These are phyloP conservation scores for Heterodera schachtii DNA, from an alignment of 1,140 invertebrate species.

Conservation along the genomic window DNA sequence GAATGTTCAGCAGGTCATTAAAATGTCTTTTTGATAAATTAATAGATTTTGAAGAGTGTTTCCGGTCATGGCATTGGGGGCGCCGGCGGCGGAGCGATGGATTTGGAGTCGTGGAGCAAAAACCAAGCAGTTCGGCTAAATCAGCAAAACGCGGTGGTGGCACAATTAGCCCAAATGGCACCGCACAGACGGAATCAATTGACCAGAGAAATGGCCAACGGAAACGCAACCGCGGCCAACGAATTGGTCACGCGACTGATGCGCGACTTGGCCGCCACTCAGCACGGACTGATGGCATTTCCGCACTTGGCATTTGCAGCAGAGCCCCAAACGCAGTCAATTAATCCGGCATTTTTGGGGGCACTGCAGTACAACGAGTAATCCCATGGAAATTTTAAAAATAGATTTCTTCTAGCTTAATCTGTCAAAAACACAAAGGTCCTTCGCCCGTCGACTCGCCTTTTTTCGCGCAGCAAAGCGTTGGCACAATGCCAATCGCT, in stretches of 20 bases:
- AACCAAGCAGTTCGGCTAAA: slow-evolving; percentile 16
- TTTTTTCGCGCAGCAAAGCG: not conserved
- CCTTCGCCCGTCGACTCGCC: not conserved
- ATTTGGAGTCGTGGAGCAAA: slow-evolving; percentile 19
- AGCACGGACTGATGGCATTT: slow-evolving; percentile 16
- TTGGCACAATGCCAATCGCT: not conserved
- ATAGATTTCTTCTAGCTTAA: not conserved
- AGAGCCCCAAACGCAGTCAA: not conserved
- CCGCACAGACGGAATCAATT: slow-evolving; percentile 26
- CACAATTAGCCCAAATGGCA: slow-evolving; percentile 27
- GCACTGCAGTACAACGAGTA: not conserved
- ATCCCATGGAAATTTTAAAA: too few species aligned
- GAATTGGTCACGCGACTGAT: slow-evolving; percentile 24
- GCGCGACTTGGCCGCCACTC: slow-evolving; percentile 14
- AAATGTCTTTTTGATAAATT: not conserved
- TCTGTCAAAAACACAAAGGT: not conserved
- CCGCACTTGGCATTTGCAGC: slow-evolving; percentile 3
- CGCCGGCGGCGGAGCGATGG: not conserved
- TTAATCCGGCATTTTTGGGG: not conserved
- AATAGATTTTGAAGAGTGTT: not conserved
- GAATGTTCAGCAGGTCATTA: not conserved
- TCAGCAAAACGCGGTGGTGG: slow-evolving; percentile 26
- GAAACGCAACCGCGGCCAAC: slow-evolving; percentile 24
- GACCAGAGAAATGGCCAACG: slow-evolving; percentile 21
- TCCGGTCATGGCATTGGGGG: not conserved